Conservation (phyloP, 2,113 vertebrate genomes). For the Dipodomys merriami region DNA sequence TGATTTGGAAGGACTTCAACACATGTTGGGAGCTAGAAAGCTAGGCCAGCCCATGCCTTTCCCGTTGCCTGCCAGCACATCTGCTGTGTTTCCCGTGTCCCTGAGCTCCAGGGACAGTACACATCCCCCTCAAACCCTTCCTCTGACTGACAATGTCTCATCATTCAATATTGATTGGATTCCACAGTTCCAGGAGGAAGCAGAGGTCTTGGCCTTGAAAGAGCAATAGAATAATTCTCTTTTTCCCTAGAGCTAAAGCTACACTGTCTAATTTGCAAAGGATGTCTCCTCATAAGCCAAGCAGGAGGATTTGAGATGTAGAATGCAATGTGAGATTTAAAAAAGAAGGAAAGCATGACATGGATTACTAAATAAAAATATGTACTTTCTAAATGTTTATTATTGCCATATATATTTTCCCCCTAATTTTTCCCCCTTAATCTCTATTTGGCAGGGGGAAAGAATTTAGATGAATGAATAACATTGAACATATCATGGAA, state of each 20-base stretch:
- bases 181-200: neutral
- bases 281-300: no score
- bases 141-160: neutral
- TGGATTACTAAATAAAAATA: neutral
- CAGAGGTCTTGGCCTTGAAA: neutral
- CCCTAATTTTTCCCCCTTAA: no score
- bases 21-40: rapidly evolving
- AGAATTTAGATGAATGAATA: no score
- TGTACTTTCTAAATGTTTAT: neutral
- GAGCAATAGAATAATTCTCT: neutral
- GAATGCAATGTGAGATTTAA: neutral
- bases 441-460: no score
- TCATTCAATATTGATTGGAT: neutral
- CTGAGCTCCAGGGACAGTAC: neutral
- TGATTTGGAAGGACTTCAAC: neutral
- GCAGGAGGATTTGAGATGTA: neutral
- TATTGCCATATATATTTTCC: no score
- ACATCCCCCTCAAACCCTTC: neutral
- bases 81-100: rapidly evolving
- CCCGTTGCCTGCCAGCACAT: rapidly evolving
- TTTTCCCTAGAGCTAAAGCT: neutral
- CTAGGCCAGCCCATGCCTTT: neutral
- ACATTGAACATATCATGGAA: no score
- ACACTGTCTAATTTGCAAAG: neutral
- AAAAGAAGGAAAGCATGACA: neutral